Evolutionary conservation across 1,140 invertebrate species (phyloP).

Genomic region (Temnothorax nylanderi): DNA sequence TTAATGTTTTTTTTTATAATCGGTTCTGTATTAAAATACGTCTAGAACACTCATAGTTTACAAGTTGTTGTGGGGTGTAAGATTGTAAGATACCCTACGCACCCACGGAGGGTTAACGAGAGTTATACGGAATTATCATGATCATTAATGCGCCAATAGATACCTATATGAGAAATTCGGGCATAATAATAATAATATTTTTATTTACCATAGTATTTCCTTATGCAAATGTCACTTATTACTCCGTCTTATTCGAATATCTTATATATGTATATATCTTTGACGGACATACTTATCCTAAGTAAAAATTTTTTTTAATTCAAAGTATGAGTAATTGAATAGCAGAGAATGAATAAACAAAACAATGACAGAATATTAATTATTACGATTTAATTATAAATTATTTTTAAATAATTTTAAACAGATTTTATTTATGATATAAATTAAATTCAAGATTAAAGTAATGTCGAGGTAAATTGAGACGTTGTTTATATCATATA

Average conservation of each 20-base stretch:
- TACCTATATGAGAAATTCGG: neutral
- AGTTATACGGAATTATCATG: neutral
- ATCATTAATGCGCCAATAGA: neutral
- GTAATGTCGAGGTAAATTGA: neutral
- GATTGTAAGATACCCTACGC: no score
- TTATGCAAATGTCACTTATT: neutral
- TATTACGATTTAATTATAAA: neutral
- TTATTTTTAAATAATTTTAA: neutral
- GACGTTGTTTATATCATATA: neutral
- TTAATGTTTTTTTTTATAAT: no score
- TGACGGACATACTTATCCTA: neutral
- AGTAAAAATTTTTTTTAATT: neutral
- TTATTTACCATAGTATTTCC: neutral
- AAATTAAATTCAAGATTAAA: neutral
- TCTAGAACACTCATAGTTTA: no score
- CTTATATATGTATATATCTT: neutral
- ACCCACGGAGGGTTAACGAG: neutral
- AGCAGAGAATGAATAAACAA: neutral
- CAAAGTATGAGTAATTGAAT: neutral
- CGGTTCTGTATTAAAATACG: no score
- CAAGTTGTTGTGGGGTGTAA: no score
- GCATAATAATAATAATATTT: neutral
- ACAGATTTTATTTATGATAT: neutral
- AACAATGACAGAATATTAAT: neutral
- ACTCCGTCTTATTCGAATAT: neutral